Evolutionary conservation across 2,113 vertebrate species (phyloP), one percentile per base, ranked within the genome.

Genomic region (Cebidichthys violaceus): DNA sequence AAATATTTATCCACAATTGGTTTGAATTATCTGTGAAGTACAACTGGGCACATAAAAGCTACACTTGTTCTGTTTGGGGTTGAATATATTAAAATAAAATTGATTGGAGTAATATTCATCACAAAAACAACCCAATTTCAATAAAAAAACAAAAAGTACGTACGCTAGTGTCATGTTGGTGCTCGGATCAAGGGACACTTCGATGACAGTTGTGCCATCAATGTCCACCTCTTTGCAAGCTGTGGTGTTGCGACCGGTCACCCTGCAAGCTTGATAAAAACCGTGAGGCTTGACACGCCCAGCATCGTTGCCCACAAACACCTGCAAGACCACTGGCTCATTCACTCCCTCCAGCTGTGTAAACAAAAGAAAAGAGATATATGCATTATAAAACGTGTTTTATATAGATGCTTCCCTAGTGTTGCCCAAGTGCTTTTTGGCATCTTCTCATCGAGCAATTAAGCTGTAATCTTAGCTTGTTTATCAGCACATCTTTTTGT

Each of bases 201-300:
- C 98, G 62, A 99, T 99, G 83, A 99, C 98, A 0, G 97, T 99
- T 27, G 98, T 99, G 35, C 98, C 97, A 86, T 98, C 97, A 7
- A 99, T 96, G 84, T 99, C 97, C 81, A 99, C 96, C 91, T 99
- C 98, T 90, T 97, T 98, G 90, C 98, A 99, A 81, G 98, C 96
- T 3, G 97, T 99, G 47, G 98, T 99, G 94, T 99, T 99, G 79
- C 98, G 96, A 41, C 98, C 98, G 0, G 98, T 99, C 4, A 99
- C 98, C 47, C 97, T 94, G 90, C 98, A 99, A 39, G 98, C 98
- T 93, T 99, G 98, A 92, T 99, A 99, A 95, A 99, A 99, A 24
- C 98, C 98, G n/a, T 99, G 98, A 0, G 98, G 98, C 88, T 98
- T 99, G 88, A 99, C 97, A 3, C 98, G 96, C 1, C 98, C 98